These are phyloP conservation scores for Chironomus riparius DNA, from an alignment of 2,888 invertebrate genomes.

Conservation along the genomic window DNA sequence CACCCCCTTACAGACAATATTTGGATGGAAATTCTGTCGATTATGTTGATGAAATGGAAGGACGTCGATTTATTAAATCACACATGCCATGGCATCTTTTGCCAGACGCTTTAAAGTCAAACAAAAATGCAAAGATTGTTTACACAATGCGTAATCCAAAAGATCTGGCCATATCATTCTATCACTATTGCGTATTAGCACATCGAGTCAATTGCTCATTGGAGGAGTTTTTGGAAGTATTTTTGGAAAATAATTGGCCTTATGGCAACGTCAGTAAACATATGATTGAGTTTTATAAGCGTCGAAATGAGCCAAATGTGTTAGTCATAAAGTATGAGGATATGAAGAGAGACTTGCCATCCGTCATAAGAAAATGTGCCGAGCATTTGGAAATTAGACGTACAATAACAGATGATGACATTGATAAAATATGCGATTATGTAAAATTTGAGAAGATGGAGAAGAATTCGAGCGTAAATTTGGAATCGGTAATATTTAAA, in stretches of 20 bases:
- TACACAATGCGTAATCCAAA: constrained; percentile 85
- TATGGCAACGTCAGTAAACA: constrained; percentile 55
- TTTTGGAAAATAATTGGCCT: constrained; percentile 57
- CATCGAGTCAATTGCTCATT: constrained; percentile 55
- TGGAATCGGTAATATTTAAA: constrained; percentile 49
- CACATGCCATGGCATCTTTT: constrained; percentile 65
- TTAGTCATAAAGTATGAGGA: constrained; percentile 76
- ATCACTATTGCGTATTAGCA: constrained; percentile 67
- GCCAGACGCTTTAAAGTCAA: constrained; percentile 49
- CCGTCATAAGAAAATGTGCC: constrained; percentile 59
- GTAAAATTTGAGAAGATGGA: constrained; percentile 76
- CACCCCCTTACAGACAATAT: constrained; percentile 31
- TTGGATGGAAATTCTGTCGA: constrained; percentile 61
- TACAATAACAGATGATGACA: constrained; percentile 52
- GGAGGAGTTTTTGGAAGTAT: constrained; percentile 66
- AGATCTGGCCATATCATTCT: constrained; percentile 82
- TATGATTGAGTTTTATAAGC: constrained; percentile 54
- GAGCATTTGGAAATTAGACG: constrained; percentile 43
- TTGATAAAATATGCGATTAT: constrained; percentile 59
- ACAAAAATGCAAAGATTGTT: constrained; percentile 55
- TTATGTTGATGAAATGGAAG: constrained; percentile 55
- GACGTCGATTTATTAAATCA: constrained; percentile 65
- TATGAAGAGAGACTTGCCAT: constrained; percentile 62
- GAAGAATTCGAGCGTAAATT: constrained; percentile 67
- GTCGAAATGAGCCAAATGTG: constrained; percentile 59